Conservation (phyloP, 2,888 invertebrate species). For the Nasonia oneida region DNA sequence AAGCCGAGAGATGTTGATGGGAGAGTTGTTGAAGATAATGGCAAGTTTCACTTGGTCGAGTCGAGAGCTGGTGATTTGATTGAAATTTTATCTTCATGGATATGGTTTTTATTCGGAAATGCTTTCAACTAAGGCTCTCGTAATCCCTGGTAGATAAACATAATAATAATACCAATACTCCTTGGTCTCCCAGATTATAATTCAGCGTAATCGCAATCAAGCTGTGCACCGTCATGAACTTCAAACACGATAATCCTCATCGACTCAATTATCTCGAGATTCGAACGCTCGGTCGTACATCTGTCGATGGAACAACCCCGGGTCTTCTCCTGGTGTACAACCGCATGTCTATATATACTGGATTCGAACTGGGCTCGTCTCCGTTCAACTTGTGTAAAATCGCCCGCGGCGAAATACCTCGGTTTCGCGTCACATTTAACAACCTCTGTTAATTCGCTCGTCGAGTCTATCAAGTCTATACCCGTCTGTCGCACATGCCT, state of each 20-base stretch:
- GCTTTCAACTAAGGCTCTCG: not conserved
- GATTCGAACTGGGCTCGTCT: not conserved
- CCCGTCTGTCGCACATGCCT: not conserved
- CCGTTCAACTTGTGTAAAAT: constrained; percentile 31
- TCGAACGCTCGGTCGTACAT: not conserved
- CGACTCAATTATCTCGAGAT: not conserved
- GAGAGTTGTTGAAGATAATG: not conserved
- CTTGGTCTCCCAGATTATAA: not conserved
- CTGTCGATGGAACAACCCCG: not conserved
- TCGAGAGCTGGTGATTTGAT: not conserved
- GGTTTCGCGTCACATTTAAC: not conserved
- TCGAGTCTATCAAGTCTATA: constrained; percentile 23
- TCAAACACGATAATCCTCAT: not conserved
- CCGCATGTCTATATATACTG: not conserved
- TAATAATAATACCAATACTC: not conserved
- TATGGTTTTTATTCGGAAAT: too few species aligned
- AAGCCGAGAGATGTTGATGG: not conserved
- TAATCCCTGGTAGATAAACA: too few species aligned
- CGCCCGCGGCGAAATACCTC: constrained; percentile 8
- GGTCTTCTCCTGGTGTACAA: too few species aligned
- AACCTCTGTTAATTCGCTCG: not conserved
- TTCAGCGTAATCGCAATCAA: not conserved
- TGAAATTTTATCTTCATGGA: not conserved
- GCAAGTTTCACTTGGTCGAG: not conserved
- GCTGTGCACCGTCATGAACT: not conserved